phyloP scores from a whole-genome alignment of 2,888 invertebrate genomes.

The Dusona sp. region DNA sequence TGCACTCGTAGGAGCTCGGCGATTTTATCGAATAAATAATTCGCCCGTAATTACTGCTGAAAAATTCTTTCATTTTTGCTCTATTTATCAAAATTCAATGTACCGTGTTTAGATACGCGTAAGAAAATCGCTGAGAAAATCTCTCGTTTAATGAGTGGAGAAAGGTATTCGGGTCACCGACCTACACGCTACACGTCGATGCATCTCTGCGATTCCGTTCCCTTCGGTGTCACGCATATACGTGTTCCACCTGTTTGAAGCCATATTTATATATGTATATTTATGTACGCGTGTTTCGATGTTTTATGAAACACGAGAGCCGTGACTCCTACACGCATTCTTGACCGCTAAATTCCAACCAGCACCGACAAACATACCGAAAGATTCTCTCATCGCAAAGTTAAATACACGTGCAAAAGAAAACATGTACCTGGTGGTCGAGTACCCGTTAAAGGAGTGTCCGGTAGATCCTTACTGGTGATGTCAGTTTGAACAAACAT shows the following conservation, averaged over 20 bases:
- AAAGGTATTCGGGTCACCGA: slow-evolving; percentile 58
- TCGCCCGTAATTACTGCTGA: background rate
- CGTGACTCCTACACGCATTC: slow-evolving; percentile 40
- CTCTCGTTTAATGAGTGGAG: slow-evolving; percentile 26
- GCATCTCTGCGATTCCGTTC: slow-evolving; percentile 44
- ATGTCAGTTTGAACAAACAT: slow-evolving; percentile 75
- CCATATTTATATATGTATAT: background rate
- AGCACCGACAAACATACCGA: background rate
- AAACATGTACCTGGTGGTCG: slow-evolving; percentile 64
- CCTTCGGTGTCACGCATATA: background rate
- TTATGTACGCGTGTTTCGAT: slow-evolving; percentile 14
- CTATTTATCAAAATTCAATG: background rate
- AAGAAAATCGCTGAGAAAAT: background rate
- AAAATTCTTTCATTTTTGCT: background rate
- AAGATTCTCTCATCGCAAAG: background rate
- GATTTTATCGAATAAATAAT: slow-evolving; percentile 1
- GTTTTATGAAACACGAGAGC: slow-evolving; percentile 45
- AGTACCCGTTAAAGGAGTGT: slow-evolving; percentile 58
- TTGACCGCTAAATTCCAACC: slow-evolving; percentile 2
- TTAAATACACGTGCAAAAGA: slow-evolving; percentile 5
- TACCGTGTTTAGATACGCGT: background rate
- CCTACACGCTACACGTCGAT: slow-evolving; percentile 40
- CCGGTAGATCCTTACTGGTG: slow-evolving; percentile 70
- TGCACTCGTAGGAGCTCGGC: slow-evolving; percentile 15
- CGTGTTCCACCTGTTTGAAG: slow-evolving; percentile 40